Conservation (phyloP, 2,797 vertebrate genomes). For the Columba guinea region DNA sequence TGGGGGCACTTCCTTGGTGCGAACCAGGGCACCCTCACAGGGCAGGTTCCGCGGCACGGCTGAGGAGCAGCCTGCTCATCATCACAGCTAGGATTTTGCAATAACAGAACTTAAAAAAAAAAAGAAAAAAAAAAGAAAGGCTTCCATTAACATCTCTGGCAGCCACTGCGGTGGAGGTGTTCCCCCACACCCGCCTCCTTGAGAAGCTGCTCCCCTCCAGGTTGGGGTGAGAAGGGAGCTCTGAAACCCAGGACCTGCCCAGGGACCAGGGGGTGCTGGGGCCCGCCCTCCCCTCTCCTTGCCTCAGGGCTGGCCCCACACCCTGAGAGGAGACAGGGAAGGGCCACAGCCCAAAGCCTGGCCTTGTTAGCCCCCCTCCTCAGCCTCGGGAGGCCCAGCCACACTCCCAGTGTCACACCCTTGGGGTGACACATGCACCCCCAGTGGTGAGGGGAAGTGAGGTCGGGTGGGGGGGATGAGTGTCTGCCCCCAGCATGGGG, state of each 20-base stretch:
- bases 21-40: neutral
- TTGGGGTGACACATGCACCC: neutral
- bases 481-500: neutral
- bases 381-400: neutral
- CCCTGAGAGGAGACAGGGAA: neutral
- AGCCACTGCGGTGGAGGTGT: rapidly evolving
- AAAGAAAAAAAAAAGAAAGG: rapidly evolving
- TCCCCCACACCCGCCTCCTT: neutral
- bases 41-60: rapidly evolving
- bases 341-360: rapidly evolving
- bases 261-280: rapidly evolving
- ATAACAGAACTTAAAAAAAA: neutral
- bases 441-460: neutral
- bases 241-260: neutral
- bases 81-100: neutral
- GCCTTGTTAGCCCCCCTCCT: neutral
- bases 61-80: neutral
- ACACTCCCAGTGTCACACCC: neutral
- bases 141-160: rapidly evolving
- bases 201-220: neutral
- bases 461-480: neutral
- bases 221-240: neutral
- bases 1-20: neutral
- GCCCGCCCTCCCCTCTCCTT: neutral
- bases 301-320: rapidly evolving